Evolutionary conservation across 1,140 invertebrate genomes (phyloP).

Genomic region (Caenorhabditis brenneri): DNA sequence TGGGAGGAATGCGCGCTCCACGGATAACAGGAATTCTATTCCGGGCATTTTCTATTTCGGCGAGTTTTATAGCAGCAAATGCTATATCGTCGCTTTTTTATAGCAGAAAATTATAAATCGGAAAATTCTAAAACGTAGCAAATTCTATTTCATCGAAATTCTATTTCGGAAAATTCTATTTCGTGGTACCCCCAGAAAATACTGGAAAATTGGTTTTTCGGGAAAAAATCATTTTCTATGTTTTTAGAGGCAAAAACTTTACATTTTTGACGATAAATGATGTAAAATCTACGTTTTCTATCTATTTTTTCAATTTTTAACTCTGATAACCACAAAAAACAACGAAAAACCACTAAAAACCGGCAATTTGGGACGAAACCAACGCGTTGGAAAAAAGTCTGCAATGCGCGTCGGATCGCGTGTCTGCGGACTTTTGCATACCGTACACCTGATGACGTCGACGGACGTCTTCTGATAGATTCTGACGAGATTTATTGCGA

Average conservation of each 20-base stretch:
- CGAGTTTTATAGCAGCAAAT: too few relatives aligned
- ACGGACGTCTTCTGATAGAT: not conserved
- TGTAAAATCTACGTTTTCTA: too few relatives aligned
- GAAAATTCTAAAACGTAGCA: too few relatives aligned
- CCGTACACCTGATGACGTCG: not conserved
- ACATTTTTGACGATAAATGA: not conserved
- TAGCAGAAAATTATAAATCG: too few relatives aligned
- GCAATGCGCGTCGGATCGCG: not conserved
- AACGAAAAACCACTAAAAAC: not conserved
- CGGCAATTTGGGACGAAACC: not conserved
- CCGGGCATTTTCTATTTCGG: too few relatives aligned
- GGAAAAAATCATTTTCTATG: too few relatives aligned
- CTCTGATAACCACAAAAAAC: not conserved
- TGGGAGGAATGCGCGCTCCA: too few relatives aligned
- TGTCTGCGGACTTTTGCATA: not conserved
- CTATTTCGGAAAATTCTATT: constrained; percentile 54
- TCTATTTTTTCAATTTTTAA: not conserved
- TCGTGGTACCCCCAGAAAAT: too few relatives aligned
- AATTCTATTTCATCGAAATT: too few relatives aligned
- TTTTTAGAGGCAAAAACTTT: not conserved
- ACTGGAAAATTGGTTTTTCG: too few relatives aligned
- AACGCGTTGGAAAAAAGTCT: not conserved
- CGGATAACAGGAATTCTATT: too few relatives aligned
- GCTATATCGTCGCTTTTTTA: too few relatives aligned
- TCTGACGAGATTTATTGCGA: not conserved